These are phyloP conservation scores for Apoda limacodes DNA, from an alignment of 2,888 invertebrate genomes.

Conservation along the genomic window DNA sequence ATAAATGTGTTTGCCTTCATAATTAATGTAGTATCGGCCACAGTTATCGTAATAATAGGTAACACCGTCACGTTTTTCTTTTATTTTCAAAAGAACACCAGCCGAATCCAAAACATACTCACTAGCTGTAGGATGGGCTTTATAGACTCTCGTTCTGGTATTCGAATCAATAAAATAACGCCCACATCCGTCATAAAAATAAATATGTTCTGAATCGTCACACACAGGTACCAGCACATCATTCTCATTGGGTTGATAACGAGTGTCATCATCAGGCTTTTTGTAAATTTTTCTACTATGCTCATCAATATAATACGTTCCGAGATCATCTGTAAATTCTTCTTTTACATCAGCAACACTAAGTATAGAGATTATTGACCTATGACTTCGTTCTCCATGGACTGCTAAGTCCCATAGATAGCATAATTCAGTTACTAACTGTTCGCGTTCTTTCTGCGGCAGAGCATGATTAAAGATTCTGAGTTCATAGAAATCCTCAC, in stretches of 20 bases:
- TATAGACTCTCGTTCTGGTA: slow-evolving; percentile 48
- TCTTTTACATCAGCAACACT: slow-evolving; percentile 47
- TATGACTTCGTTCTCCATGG: slow-evolving; percentile 39
- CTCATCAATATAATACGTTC: slow-evolving; percentile 47
- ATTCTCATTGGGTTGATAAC: slow-evolving; percentile 48
- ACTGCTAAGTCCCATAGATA: slow-evolving; percentile 49
- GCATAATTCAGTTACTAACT: slow-evolving; percentile 50
- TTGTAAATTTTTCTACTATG: slow-evolving; percentile 54
- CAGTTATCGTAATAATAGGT: slow-evolving; percentile 53
- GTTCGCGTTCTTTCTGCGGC: slow-evolving; percentile 41
- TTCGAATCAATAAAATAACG: slow-evolving; percentile 44
- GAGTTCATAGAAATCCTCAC: slow-evolving; percentile 50
- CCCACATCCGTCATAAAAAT: slow-evolving; percentile 57
- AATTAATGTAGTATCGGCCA: slow-evolving; percentile 52
- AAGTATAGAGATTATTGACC: slow-evolving; percentile 54
- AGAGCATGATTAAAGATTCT: slow-evolving; percentile 51
- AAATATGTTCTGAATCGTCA: slow-evolving; percentile 45
- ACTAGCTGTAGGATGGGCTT: slow-evolving; percentile 46
- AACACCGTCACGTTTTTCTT: slow-evolving; percentile 44
- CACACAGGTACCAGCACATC: slow-evolving; percentile 43
- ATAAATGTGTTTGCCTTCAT: slow-evolving; percentile 52
- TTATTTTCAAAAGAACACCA: slow-evolving; percentile 46
- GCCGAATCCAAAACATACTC: slow-evolving; percentile 56
- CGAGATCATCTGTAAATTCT: slow-evolving; percentile 50
- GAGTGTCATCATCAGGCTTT: slow-evolving; percentile 32